phyloP scores from a whole-genome alignment of 2,113 vertebrate species.

The Thunnus thynnus region DNA sequence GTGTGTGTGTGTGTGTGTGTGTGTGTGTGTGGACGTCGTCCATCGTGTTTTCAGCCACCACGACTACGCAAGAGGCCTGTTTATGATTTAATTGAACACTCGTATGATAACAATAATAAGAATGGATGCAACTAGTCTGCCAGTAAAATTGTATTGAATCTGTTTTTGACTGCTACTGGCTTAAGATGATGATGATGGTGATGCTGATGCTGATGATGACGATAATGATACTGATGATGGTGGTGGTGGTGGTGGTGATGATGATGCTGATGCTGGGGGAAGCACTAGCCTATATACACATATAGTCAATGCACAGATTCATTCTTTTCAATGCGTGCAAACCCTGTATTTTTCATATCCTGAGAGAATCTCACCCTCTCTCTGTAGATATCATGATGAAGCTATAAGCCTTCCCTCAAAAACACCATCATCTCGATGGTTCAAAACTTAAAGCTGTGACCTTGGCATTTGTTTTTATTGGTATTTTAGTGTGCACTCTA shows the following conservation, averaged over 20 bases:
- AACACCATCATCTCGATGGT: slow-evolving; percentile 13
- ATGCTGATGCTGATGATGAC: slow-evolving; percentile 21
- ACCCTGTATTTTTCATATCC: background rate
- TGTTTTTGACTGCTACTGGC: slow-evolving; percentile 40
- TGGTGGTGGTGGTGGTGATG: slow-evolving; percentile 2
- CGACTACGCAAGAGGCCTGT: slow-evolving; percentile 51
- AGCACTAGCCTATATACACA: background rate
- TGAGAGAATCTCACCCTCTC: background rate
- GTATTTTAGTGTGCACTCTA: background rate
- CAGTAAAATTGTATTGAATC: background rate
- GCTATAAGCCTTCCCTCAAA: background rate
- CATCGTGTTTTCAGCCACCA: slow-evolving; percentile 7
- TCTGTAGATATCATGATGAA: slow-evolving; percentile 6
- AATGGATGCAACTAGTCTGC: background rate
- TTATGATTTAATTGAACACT: slow-evolving; percentile 14
- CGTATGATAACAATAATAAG: background rate
- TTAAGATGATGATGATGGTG: slow-evolving; percentile 37
- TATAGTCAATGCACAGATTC: background rate
- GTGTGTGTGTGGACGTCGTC: background rate
- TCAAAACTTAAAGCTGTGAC: slow-evolving; percentile 58
- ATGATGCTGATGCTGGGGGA: background rate
- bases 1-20: background rate
- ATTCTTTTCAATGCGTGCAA: background rate
- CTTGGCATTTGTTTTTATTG: slow-evolving; percentile 41
- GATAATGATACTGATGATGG: slow-evolving; percentile 36